Evolutionary conservation across 2,888 invertebrate species (phyloP).

Genomic region (Campopleginae sp.): DNA sequence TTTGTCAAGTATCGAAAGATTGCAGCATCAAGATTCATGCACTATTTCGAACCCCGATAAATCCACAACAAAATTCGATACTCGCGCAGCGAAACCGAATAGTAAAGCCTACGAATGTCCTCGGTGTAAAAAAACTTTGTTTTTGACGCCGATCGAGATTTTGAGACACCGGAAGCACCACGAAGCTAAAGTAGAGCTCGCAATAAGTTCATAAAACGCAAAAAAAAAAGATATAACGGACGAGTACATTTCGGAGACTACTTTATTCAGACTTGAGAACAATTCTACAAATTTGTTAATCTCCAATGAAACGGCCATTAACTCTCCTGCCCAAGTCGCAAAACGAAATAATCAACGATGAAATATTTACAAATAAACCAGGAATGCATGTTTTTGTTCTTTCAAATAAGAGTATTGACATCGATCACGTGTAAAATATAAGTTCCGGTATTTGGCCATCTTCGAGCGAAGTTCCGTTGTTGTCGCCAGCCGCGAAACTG

Average conservation of each 20-base stretch:
- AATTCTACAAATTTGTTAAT: slow-evolving; percentile 16
- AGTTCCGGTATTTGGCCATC: slow-evolving; percentile 95
- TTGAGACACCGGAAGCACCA: slow-evolving; percentile 91
- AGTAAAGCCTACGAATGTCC: slow-evolving; percentile 89
- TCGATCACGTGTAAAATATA: slow-evolving; percentile 89
- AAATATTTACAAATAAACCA: slow-evolving; percentile 49
- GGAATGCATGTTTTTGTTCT: slow-evolving; percentile 44
- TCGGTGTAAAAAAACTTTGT: slow-evolving; percentile 88
- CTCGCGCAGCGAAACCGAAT: slow-evolving; percentile 84
- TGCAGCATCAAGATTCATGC: slow-evolving; percentile 89
- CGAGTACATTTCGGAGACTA: not conserved
- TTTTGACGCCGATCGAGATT: slow-evolving; percentile 92
- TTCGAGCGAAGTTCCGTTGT: slow-evolving; percentile 94
- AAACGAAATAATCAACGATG: slow-evolving; percentile 39
- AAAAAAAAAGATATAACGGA: not conserved
- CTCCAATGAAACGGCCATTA: slow-evolving; percentile 25
- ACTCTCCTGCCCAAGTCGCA: slow-evolving; percentile 10
- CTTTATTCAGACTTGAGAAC: slow-evolving; percentile 12
- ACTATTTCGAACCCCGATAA: slow-evolving; percentile 74
- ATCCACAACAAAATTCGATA: slow-evolving; percentile 76
- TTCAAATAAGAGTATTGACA: slow-evolving; percentile 17
- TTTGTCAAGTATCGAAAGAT: slow-evolving; percentile 88
- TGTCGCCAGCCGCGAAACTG: slow-evolving; percentile 93
- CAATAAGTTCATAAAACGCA: not conserved
- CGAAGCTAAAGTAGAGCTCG: slow-evolving; percentile 21